These are phyloP conservation scores for Pandion haliaetus DNA, from an alignment of 2,113 vertebrate genomes.

Conservation along the genomic window DNA sequence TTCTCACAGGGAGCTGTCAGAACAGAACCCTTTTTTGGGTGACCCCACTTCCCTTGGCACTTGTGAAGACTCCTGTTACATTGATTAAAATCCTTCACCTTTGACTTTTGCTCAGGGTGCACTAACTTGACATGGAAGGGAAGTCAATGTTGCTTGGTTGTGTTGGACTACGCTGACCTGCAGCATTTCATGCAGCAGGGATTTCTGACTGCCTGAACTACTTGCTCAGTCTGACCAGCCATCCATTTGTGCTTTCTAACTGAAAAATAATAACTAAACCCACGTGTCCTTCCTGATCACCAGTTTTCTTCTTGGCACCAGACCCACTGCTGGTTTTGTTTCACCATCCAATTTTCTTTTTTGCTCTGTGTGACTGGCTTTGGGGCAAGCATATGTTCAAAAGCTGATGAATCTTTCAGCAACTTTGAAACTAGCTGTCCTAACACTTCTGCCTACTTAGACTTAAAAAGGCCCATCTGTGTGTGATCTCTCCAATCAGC, in stretches of 20 bases:
- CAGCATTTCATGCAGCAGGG: neutral
- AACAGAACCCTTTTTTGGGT: neutral
- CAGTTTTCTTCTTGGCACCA: neutral
- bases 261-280: neutral
- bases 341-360: neutral
- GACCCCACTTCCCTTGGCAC: neutral
- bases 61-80: neutral
- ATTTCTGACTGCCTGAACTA: neutral
- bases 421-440: neutral
- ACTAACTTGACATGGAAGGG: neutral
- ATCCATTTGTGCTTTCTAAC: neutral
- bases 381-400: neutral
- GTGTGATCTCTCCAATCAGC: neutral
- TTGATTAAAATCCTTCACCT: neutral
- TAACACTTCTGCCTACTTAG: neutral
- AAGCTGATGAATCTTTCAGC: neutral
- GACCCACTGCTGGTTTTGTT: neutral
- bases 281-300: neutral
- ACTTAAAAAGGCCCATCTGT: neutral
- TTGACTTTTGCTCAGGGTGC: neutral
- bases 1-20: neutral
- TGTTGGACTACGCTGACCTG: rapidly evolving
- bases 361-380: neutral
- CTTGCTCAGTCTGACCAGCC: neutral
- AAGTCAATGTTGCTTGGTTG: rapidly evolving